Evolutionary conservation across 2,888 invertebrate species (phyloP).

Genomic region (Eremobia ochroleuca): DNA sequence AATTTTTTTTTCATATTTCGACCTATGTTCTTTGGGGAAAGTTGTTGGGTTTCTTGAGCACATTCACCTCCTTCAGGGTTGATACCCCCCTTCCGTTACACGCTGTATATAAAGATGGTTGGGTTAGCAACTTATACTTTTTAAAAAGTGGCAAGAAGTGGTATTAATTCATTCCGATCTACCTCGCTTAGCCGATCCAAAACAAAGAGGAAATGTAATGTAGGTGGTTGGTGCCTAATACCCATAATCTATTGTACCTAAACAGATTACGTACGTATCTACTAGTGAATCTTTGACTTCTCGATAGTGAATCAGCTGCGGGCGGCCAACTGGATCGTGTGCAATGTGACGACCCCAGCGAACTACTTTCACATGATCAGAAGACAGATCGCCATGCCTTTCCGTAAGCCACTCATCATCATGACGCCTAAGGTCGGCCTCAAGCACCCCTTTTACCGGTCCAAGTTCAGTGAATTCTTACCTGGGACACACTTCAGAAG

Average conservation of each 20-base stretch:
- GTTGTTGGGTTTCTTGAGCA: no score
- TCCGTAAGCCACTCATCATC: slow-evolving; percentile 95
- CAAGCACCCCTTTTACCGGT: slow-evolving; percentile 94
- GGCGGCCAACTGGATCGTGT: slow-evolving; percentile 93
- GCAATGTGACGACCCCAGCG: slow-evolving; percentile 94
- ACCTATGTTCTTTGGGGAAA: no score
- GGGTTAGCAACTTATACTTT: no score
- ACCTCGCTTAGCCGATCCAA: neutral
- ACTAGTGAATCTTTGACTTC: neutral
- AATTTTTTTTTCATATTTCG: no score
- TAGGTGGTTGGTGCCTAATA: neutral
- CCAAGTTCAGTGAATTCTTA: slow-evolving; percentile 93
- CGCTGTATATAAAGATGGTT: no score
- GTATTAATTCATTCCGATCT: no score
- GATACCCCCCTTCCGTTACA: no score
- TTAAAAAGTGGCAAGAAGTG: no score
- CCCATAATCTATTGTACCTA: neutral
- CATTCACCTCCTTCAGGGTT: no score
- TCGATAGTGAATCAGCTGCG: slow-evolving; percentile 93
- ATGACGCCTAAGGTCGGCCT: slow-evolving; percentile 95
- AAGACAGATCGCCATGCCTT: slow-evolving; percentile 94
- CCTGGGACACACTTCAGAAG: slow-evolving; percentile 90
- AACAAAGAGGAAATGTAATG: neutral
- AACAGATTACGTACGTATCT: neutral
- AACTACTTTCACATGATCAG: slow-evolving; percentile 95